These are phyloP conservation scores for Urechis unicinctus DNA, from an alignment of 2,888 invertebrate genomes.

Conservation along the genomic window DNA sequence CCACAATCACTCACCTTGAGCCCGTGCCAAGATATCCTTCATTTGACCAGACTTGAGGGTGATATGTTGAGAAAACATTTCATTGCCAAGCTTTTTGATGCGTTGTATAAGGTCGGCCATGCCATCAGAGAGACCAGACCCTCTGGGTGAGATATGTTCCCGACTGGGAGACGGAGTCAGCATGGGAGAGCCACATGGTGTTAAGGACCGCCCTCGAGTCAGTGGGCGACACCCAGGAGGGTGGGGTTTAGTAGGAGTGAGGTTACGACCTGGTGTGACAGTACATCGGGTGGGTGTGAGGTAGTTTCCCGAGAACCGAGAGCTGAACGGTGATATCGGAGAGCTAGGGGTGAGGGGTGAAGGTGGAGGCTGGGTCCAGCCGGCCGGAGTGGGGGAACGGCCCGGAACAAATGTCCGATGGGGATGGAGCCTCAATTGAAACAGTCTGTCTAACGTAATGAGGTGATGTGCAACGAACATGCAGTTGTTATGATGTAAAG, in stretches of 20 bases:
- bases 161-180: neutral
- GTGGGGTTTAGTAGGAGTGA: neutral
- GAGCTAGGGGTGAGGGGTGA: no score
- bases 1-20: slow-evolving; percentile 15
- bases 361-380: neutral
- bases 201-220: neutral
- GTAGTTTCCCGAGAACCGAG: neutral
- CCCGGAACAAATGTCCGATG: neutral
- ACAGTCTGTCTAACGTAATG: slow-evolving; percentile 16
- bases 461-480: slow-evolving; percentile 24
- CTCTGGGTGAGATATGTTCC: neutral
- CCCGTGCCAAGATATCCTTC: slow-evolving; percentile 9
- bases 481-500: slow-evolving; percentile 24
- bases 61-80: slow-evolving; percentile 17
- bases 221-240: neutral
- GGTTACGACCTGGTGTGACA: neutral
- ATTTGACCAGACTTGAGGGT: slow-evolving; percentile 14
- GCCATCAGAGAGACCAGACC: neutral
- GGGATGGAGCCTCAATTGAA: slow-evolving; percentile 9
- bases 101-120: slow-evolving; percentile 16
- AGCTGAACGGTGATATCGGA: neutral
- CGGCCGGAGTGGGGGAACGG: neutral
- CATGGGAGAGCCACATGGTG: neutral
- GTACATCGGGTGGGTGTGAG: neutral
- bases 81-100: slow-evolving; percentile 17